A percentile compares a stretch with the other conserved stretches of the same genome.
Conservation (phyloP, 2,113 vertebrate species). For the Vidua macroura region DNA sequence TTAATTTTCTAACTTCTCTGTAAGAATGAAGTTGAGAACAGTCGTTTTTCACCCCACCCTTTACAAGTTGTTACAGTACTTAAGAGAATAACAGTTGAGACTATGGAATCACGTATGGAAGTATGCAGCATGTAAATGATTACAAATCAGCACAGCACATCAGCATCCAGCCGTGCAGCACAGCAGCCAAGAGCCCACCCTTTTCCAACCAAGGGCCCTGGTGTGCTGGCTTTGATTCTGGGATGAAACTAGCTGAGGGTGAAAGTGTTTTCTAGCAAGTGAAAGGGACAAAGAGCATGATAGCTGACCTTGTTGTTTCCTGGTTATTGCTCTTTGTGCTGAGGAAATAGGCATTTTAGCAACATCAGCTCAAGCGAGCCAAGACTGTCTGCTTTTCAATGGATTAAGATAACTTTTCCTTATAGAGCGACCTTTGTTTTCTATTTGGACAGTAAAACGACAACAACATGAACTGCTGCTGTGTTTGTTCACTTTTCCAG, state of each 20-base stretch:
- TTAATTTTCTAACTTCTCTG: background rate
- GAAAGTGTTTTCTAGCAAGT: slow-evolving; percentile 18
- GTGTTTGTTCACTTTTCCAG: background rate
- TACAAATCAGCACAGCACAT: slow-evolving; percentile 27
- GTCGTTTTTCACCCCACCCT: background rate
- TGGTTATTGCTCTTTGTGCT: background rate
- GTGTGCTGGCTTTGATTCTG: accelerated
- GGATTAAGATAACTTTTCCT: background rate
- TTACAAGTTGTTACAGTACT: background rate
- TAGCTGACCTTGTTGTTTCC: slow-evolving; percentile 4
- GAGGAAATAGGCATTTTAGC: background rate
- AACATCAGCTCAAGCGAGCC: background rate
- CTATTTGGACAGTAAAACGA: background rate
- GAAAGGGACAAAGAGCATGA: background rate
- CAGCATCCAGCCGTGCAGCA: background rate
- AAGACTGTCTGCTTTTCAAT: background rate
- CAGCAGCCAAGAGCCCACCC: background rate
- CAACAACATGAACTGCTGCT: background rate
- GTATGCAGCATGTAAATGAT: background rate
- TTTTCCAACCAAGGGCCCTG: background rate
- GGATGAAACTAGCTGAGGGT: background rate
- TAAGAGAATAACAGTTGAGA: background rate
- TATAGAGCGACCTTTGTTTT: background rate
- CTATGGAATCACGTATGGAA: background rate
- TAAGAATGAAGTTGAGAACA: background rate